Conservation (phyloP, 2,888 invertebrate genomes). For the Spilosoma lubricipeda region DNA sequence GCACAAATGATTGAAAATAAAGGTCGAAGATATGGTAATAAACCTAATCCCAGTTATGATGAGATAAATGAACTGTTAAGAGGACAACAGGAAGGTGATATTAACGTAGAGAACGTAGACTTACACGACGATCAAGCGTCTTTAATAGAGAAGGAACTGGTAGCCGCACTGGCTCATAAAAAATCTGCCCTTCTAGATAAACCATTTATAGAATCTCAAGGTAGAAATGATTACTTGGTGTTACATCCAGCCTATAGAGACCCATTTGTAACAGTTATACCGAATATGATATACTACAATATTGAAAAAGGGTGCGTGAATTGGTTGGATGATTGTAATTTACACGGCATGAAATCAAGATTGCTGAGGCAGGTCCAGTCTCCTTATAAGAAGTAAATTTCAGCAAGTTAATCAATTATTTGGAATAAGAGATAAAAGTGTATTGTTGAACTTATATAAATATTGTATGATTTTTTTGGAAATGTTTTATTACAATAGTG, state of each 20-base stretch:
- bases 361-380: slow-evolving; percentile 58
- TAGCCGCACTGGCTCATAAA: slow-evolving; percentile 45
- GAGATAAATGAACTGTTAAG: background rate
- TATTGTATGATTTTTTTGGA: background rate
- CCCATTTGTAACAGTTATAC: slow-evolving; percentile 70
- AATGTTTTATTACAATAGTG: background rate
- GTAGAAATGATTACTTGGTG: slow-evolving; percentile 71
- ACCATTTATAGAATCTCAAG: slow-evolving; percentile 63
- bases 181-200: slow-evolving; percentile 60
- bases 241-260: slow-evolving; percentile 56
- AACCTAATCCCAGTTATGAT: background rate
- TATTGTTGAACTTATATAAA: background rate
- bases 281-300: slow-evolving; percentile 72
- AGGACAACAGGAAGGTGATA: background rate
- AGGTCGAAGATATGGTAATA: slow-evolving; percentile 8
- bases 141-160: slow-evolving; percentile 60
- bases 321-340: slow-evolving; percentile 76
- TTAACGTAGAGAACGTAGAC: background rate
- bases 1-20: slow-evolving; percentile 22
- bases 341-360: slow-evolving; percentile 64
- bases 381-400: slow-evolving; percentile 42
- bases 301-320: slow-evolving; percentile 75
- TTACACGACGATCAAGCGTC: background rate
- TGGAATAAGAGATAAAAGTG: background rate
- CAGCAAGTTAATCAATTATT: background rate